These are phyloP conservation scores for Unio pictorum DNA, from an alignment of 2,888 invertebrate genomes.

Conservation along the genomic window DNA sequence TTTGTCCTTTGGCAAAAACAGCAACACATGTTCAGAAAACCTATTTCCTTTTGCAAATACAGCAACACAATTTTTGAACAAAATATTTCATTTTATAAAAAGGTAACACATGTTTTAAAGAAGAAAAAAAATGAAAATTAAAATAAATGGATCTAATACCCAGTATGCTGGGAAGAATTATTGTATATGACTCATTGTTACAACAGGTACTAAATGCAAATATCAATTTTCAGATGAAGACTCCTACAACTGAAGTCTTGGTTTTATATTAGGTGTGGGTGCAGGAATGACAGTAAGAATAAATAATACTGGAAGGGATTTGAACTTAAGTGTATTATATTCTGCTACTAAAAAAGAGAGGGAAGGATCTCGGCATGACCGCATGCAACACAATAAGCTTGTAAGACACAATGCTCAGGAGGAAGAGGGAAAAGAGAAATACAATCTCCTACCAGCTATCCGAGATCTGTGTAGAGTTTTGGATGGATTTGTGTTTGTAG, in stretches of 20 bases:
- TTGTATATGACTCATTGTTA: too few species aligned
- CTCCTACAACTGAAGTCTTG: not conserved
- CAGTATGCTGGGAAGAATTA: too few species aligned
- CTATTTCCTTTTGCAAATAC: too few species aligned
- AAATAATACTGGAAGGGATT: constrained; percentile 32
- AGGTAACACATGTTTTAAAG: too few species aligned
- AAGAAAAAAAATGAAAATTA: too few species aligned
- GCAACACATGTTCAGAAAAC: too few species aligned
- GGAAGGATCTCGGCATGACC: constrained; percentile 28
- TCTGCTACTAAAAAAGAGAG: constrained; percentile 54
- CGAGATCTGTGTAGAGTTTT: constrained; percentile 63
- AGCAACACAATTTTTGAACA: too few species aligned
- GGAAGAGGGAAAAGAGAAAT: constrained; percentile 23
- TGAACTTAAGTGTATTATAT: constrained; percentile 59
- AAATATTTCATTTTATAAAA: too few species aligned
- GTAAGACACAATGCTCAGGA: constrained; percentile 25
- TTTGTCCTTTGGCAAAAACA: too few species aligned
- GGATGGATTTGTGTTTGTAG: constrained; percentile 67
- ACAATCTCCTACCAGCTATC: constrained; percentile 57
- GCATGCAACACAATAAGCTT: constrained; percentile 47
- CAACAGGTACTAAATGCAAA: too few species aligned
- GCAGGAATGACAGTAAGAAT: constrained; percentile 57
- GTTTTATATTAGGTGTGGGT: constrained; percentile 50
- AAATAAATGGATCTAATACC: too few species aligned
- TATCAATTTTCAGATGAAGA: too few species aligned